phyloP scores from a whole-genome alignment of 2,888 invertebrate genomes.

The Melieria picta region DNA sequence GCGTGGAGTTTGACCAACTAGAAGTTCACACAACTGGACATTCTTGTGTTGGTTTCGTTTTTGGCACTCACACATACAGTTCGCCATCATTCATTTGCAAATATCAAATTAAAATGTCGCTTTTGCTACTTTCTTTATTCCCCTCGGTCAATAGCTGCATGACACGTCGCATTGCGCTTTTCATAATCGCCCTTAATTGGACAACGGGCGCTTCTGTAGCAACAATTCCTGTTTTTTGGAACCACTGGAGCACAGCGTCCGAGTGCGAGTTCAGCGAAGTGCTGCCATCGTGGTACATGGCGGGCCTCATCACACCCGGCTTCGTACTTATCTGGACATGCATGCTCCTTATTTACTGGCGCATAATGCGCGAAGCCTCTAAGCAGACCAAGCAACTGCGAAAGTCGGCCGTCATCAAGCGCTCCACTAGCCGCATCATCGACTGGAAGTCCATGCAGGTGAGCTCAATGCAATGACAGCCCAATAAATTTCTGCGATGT shows the following conservation, averaged over 20 bases:
- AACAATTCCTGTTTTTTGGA: constrained; percentile 80
- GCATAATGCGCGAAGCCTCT: constrained; percentile 81
- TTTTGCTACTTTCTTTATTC: no score
- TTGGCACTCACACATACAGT: no score
- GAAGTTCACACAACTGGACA: neutral
- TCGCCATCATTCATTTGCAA: no score
- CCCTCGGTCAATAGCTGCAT: constrained; percentile 67
- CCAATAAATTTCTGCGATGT: neutral
- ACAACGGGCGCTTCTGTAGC: constrained; percentile 73
- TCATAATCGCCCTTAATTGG: constrained; percentile 76
- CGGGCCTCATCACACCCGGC: constrained; percentile 73
- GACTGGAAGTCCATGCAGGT: constrained; percentile 85
- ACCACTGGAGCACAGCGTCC: constrained; percentile 73
- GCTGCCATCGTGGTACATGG: constrained; percentile 66
- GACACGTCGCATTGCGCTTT: constrained; percentile 74
- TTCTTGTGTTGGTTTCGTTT: no score
- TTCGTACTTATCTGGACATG: constrained; percentile 79
- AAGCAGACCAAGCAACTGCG: constrained; percentile 77
- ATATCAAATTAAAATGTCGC: no score
- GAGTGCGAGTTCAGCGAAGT: constrained; percentile 78
- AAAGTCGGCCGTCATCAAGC: constrained; percentile 69
- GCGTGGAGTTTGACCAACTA: no score
- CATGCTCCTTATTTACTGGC: constrained; percentile 79
- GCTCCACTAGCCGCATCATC: constrained; percentile 66
- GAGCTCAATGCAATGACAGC: constrained; percentile 31